These are phyloP conservation scores for Epinotia ramella DNA, from an alignment of 2,888 invertebrate genomes.

Conservation along the genomic window DNA sequence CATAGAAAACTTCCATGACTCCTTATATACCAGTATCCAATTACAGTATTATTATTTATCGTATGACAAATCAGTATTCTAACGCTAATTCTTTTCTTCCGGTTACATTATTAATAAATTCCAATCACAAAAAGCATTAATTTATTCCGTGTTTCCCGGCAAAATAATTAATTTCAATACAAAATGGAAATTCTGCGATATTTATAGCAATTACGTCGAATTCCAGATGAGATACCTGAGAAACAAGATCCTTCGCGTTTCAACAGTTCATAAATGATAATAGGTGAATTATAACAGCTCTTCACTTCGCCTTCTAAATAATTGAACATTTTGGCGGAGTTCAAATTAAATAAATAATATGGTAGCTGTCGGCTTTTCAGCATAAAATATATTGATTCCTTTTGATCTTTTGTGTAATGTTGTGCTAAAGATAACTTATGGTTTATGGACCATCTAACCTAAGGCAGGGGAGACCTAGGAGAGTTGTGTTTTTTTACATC, in stretches of 20 bases:
- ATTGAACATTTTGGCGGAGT: slow-evolving; percentile 22
- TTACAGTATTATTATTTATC: too few species aligned
- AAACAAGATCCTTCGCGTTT: slow-evolving; percentile 32
- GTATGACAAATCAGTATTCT: too few species aligned
- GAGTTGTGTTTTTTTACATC: too few species aligned
- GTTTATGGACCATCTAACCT: background rate
- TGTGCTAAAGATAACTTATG: background rate
- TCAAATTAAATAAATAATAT: slow-evolving; percentile 23
- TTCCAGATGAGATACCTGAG: slow-evolving; percentile 8
- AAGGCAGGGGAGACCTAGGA: too few species aligned
- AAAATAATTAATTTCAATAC: slow-evolving; percentile 33
- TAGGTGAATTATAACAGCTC: slow-evolving; percentile 40
- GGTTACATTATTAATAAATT: slow-evolving; percentile 14
- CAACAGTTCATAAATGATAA: slow-evolving; percentile 43
- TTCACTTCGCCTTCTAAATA: slow-evolving; percentile 29
- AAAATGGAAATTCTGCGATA: slow-evolving; percentile 18
- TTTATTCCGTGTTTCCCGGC: background rate
- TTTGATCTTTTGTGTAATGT: background rate
- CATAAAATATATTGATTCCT: background rate
- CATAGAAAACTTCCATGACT: too few species aligned
- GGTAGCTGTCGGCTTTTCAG: background rate
- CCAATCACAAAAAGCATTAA: background rate
- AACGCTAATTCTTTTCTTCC: too few species aligned
- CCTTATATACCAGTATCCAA: too few species aligned
- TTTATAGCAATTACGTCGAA: slow-evolving; percentile 35